Evolutionary conservation across 2,113 vertebrate genomes (phyloP), one percentile per base, ranked within the genome.

Genomic region (Lepisosteus oculatus): DNA sequence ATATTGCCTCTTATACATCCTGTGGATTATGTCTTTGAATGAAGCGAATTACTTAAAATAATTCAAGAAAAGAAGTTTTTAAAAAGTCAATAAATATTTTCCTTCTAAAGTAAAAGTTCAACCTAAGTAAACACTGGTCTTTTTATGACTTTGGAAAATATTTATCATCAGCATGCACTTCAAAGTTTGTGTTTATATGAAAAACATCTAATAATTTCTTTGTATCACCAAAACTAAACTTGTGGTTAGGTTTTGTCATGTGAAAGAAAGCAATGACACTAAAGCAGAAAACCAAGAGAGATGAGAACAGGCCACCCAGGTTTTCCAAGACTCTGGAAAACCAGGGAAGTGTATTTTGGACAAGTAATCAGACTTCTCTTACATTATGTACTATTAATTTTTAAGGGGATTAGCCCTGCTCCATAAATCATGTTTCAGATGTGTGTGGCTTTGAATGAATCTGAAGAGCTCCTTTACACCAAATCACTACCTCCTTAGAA

Each of bases 311-410:
- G 83, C 91, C 90, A 91, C 91, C 91, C 90, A 91, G 74, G 83
- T 65, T 85, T 87, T 85, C 81, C 78, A 65, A 72, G 76, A 84
- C 76, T 77, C 80, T 85, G 74, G 76, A 77, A 78, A 84, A 77
- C 82, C 74, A 78, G 74, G 81, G 89, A 86, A 89, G 85, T 87
- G 79, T 89, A 84, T 88, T 77, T 87, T 90, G 90, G 89, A 89
- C 71, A 79, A 85, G 81, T 85, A 76, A 51, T 80, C 66, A 79
- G 80, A 73, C 83, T 85, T 76, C 76, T 80, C 84, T 86, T 63
- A 82, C 81, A 84, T 89, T 90, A 89, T 87, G 88, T 87, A 82
- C 87, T 86, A 87, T 90, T 87, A 84, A 88, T 90, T 89, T 51
- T 87, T 77, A 81, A 76, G 82, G 78, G 82, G 75, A 86, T 80